Base-by-base conservation (phyloP, 1,140 invertebrate genomes). In the Nephotettix cincticeps region DNA sequence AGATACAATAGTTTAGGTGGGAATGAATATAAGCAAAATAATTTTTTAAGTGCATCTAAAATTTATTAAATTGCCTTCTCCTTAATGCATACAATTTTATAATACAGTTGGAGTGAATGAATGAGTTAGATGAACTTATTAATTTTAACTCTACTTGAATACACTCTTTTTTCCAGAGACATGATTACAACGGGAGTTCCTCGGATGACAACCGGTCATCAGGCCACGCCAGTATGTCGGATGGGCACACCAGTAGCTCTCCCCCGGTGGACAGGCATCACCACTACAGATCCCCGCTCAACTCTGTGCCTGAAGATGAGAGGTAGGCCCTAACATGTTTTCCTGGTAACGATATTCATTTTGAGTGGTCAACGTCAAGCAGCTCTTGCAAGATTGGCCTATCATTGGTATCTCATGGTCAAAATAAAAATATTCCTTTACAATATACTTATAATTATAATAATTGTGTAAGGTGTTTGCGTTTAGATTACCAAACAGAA, bases 191-290 rank as follows among this genome's bases (percentile, higher is more conserved):
- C 56, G 85, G 85, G 25, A 94, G 92, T 79, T 94, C 92, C 17
- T 94, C 92, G 1, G 93, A 95, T 80, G 93, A 94, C 80, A 94
- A 93, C 80, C 84, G 92, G 28, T 94, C 93, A 17, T 94, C 93
- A 0, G 93, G 93, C 0, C 93, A 95, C 79, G 93, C 93, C n/a
- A 93, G 91, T 73, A 94, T 95, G 93, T 94, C 93, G 32, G 93
- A 95, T 77, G 90, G 86, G 19, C 89, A 86, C 71, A 89, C 88
- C 68, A 90, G 88, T 73, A 86, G 84, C 47, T 90, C 89, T 4
- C 89, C 85, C 3, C 83, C 85, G 3, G 79, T 78, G 21, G 79
- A 79, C 58, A 78, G 83, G 64, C 83, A 86, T 76, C 86, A 81
- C 74, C 87, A 86, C 71, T 85, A 86, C 74, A 81, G 86, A 68